A percentile compares a stretch with the other conserved stretches of the same genome.
Evolutionary conservation across 2,113 vertebrate genomes (phyloP).

Genomic region (Pogonocichla stellata): DNA sequence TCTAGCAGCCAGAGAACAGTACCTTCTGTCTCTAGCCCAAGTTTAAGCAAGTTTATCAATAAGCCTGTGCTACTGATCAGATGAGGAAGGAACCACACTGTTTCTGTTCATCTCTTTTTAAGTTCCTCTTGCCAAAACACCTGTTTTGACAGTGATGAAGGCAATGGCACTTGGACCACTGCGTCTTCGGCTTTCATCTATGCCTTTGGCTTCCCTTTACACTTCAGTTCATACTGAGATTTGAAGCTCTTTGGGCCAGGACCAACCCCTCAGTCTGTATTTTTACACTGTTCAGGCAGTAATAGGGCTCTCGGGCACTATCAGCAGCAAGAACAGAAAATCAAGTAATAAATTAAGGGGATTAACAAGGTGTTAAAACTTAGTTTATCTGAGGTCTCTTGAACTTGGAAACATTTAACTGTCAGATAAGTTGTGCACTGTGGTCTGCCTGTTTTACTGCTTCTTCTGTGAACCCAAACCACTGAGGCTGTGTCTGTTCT

Average conservation of each 20-base stretch:
- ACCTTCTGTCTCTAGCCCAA: background rate
- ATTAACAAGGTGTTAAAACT: background rate
- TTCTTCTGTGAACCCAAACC: background rate
- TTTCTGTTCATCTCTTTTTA: background rate
- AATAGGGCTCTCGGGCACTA: background rate
- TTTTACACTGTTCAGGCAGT: background rate
- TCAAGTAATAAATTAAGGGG: background rate
- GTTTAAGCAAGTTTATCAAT: background rate
- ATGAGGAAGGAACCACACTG: accelerated
- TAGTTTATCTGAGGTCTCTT: background rate
- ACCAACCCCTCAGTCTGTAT: background rate
- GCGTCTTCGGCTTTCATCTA: background rate
- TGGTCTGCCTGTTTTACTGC: background rate
- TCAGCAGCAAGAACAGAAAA: background rate
- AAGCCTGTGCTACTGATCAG: background rate
- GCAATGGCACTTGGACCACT: background rate
- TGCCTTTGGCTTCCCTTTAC: background rate
- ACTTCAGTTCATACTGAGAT: background rate
- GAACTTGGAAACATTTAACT: background rate
- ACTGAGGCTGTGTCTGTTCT: background rate
- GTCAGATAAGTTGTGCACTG: background rate
- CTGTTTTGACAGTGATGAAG: background rate
- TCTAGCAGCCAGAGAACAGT: background rate
- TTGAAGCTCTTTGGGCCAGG: background rate
- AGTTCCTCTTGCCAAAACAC: background rate